phyloP scores from a whole-genome alignment of 2,113 vertebrate genomes.

The Sinosuthora webbiana region DNA sequence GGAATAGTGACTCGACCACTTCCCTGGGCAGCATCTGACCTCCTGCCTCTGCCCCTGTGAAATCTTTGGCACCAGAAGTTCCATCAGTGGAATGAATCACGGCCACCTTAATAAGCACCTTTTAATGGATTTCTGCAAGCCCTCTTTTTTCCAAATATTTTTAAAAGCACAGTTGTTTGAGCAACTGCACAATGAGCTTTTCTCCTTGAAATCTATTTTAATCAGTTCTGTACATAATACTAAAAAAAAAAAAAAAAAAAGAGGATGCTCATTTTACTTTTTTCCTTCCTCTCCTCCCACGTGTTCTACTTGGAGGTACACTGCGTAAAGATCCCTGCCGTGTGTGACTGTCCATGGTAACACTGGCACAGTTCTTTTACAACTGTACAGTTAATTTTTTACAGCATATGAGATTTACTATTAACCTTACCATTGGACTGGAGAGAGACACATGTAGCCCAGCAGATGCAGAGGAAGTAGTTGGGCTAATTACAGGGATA shows the following conservation, averaged over 20 bases:
- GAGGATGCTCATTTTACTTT: not conserved
- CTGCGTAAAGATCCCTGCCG: not conserved
- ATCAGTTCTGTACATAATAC: not conserved
- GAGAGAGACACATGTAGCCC: not conserved
- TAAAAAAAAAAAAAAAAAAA: not conserved
- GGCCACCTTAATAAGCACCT: not conserved
- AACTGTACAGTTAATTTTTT: not conserved
- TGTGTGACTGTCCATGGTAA: not conserved
- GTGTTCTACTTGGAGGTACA: not conserved
- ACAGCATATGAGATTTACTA: not conserved
- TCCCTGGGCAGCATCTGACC: not conserved
- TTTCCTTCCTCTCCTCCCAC: not conserved
- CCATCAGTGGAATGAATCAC: not conserved
- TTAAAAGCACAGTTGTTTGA: not conserved
- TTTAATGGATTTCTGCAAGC: not conserved
- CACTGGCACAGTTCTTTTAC: not conserved
- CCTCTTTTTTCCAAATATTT: not conserved
- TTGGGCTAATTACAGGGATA: not conserved
- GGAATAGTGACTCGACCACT: not conserved
- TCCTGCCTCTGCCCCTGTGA: not conserved
- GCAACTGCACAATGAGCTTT: not conserved
- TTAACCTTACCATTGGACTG: not conserved
- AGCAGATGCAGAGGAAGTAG: not conserved
- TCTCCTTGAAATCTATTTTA: not conserved
- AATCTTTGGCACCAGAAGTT: not conserved